Conservation (phyloP, 2,888 invertebrate genomes). For the Leptopilina myrica region DNA sequence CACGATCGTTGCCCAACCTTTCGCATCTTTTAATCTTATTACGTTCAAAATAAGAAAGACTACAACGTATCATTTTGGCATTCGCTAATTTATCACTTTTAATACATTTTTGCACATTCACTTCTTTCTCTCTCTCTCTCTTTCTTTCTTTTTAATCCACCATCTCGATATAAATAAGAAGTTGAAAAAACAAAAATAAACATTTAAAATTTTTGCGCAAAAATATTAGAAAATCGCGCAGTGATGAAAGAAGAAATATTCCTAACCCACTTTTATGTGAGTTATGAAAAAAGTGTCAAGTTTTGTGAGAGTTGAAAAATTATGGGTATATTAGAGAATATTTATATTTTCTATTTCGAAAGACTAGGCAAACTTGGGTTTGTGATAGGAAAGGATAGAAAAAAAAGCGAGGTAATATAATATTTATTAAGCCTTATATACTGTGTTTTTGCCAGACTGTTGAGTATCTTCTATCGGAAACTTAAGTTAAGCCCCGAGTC, state of each 20-base stretch:
- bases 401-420: slow-evolving; percentile 68
- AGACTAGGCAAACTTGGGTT: too few relatives aligned
- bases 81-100: slow-evolving; percentile 64
- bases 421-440: slow-evolving; percentile 69
- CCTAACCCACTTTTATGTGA: too few relatives aligned
- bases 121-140: neutral
- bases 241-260: too few relatives aligned
- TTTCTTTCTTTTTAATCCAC: neutral
- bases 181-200: too few relatives aligned
- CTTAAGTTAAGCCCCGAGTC: slow-evolving; percentile 33
- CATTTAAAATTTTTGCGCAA: too few relatives aligned
- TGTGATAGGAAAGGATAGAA: slow-evolving; percentile 6
- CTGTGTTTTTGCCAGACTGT: slow-evolving; percentile 63
- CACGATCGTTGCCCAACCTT: slow-evolving; percentile 59
- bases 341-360: slow-evolving; percentile 26
- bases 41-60: slow-evolving; percentile 63
- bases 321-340: slow-evolving; percentile 33
- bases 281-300: too few relatives aligned
- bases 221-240: too few relatives aligned
- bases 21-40: slow-evolving; percentile 69
- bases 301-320: neutral
- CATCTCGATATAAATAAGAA: too few relatives aligned
- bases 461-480: slow-evolving; percentile 63
- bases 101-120: slow-evolving; percentile 54
- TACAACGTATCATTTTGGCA: slow-evolving; percentile 66